Evolutionary conservation across 1,140 invertebrate genomes (phyloP).

Genomic region (Apis mellifera): Amel_HAv3.1 CM009931.2:17676501-17677000

Average conservation of each 20-base stretch:
- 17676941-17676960: too few relatives aligned
- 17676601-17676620: background rate
- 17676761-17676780: conserved; percentile 22
- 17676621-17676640: conserved; percentile 5
- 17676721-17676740: conserved; percentile 11
- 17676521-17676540: background rate
- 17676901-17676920: too few relatives aligned
- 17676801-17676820: background rate
- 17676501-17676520: too few relatives aligned
- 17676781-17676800: background rate
- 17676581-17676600: conserved; percentile 7
- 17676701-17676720: conserved; percentile 33
- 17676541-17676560: background rate
- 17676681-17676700: conserved; percentile 23
- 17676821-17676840: background rate
- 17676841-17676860: background rate
- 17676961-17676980: too few relatives aligned
- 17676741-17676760: conserved; percentile 26
- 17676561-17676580: conserved; percentile 35
- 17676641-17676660: conserved; percentile 1
- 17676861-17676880: too few relatives aligned
- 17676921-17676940: too few relatives aligned
- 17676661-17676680: conserved; percentile 27
- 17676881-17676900: too few relatives aligned
- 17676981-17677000: too few relatives aligned